These are phyloP conservation scores for Pegoplata infirma DNA, from an alignment of 2,888 invertebrate genomes.

Conservation along the genomic window DNA sequence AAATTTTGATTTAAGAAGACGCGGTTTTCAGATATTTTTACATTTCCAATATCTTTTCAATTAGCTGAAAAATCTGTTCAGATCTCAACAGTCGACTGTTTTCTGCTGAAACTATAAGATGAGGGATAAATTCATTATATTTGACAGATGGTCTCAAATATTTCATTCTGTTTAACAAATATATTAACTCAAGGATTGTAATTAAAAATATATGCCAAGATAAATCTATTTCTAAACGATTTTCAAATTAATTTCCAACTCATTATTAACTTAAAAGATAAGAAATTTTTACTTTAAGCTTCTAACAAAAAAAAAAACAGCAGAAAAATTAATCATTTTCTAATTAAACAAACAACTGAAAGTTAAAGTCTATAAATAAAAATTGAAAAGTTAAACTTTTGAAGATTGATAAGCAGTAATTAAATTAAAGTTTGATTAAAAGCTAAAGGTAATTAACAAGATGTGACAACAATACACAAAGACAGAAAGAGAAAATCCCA, in stretches of 20 bases:
- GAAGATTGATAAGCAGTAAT: constrained; percentile 34
- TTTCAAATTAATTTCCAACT: background rate
- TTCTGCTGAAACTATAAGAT: too few species aligned
- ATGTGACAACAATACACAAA: constrained; percentile 22
- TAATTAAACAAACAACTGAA: background rate
- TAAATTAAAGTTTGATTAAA: constrained; percentile 53
- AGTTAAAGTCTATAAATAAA: background rate
- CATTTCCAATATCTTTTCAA: too few species aligned
- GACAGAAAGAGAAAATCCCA: background rate
- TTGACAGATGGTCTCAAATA: too few species aligned
- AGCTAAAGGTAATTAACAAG: constrained; percentile 44
- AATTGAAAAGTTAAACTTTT: constrained; percentile 11
- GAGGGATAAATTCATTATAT: too few species aligned
- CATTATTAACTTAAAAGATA: background rate
- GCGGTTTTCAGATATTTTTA: too few species aligned
- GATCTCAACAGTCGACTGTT: too few species aligned
- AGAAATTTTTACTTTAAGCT: background rate
- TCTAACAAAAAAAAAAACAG: too few species aligned
- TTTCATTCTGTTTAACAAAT: background rate
- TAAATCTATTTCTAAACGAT: background rate
- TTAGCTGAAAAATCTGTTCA: too few species aligned
- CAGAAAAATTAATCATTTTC: constrained; percentile 31
- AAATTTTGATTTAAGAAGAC: too few species aligned
- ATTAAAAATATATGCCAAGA: background rate
- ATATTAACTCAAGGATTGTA: background rate